Evolutionary conservation across 2,113 vertebrate species (phyloP), one percentile per base, ranked within the genome.

Genomic region (Nestor notabilis): DNA sequence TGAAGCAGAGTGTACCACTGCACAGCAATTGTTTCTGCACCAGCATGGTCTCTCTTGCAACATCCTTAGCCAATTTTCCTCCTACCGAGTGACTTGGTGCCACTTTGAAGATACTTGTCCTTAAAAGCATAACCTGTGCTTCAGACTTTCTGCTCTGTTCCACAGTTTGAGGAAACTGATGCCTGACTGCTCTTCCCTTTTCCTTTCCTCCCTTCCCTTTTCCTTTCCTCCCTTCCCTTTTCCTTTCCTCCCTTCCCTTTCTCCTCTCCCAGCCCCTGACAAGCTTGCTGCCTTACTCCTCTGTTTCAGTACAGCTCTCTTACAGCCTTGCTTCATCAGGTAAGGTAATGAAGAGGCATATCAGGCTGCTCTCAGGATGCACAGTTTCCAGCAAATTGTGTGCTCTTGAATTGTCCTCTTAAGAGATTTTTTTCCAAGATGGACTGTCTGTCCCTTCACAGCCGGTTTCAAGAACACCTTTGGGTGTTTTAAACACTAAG

Each of bases 301-400:
- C 17, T 3, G 0, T 65, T 89, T 63, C 15, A 52, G 23, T 63
- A 28, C 20, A 11, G 17, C 50, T 55, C 46, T 89, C 33, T 11
- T 37, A 55, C 4, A 60, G 61, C 63, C 46, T 80, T 70, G 86
- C 85, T 76, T 95, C 69, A 72, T 92, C 79, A 89, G 83, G 79
- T 49, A 52, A 70, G n/a, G 64, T 92, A 90, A 90, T 93, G 94
- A 89, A 93, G 89, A 94, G 65, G 61, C 74, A 37, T 61, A 58
- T 75, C 39, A 71, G 56, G 35, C 60, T 84, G 21, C 55, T 96
- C 87, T 82, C 20, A 71, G 52, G 89, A 72, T 91, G 84, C 74
- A 6, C 8, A 29, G 31, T 82, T 96, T 79, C 56, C 37, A 83
- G 52, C 65, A 82, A 91, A 93, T 93, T 87, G 66, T 52, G 41